Conservation (phyloP, 2,113 vertebrate genomes). For the Daboia siamensis region DNA sequence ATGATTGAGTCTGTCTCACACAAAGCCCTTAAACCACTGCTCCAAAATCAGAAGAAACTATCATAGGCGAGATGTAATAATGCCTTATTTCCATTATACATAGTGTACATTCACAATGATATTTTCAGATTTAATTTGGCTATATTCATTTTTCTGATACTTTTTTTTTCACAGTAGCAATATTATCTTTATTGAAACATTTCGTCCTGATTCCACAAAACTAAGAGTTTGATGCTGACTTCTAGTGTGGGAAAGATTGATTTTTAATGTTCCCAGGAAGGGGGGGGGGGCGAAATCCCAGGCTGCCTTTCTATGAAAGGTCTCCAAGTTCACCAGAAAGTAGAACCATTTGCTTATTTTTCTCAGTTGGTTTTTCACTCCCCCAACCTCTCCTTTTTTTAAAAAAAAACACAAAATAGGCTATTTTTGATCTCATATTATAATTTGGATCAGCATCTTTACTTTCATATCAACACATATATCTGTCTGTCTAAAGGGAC, state of each 20-base stretch:
- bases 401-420: background rate
- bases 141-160: background rate
- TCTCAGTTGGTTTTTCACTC: background rate
- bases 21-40: too few relatives aligned
- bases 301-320: background rate
- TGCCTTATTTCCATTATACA: background rate
- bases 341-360: background rate
- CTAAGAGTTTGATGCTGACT: background rate
- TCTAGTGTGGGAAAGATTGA: constrained; percentile 20
- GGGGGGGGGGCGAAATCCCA: background rate
- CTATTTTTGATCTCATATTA: background rate
- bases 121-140: background rate
- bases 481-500: background rate
- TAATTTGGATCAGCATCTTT: constrained; percentile 8
- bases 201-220: fast-evolving
- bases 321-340: background rate
- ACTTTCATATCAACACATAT: constrained; percentile 34
- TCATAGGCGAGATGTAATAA: background rate
- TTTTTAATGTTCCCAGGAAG: background rate
- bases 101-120: background rate
- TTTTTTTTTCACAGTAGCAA: background rate
- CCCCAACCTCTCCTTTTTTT: background rate
- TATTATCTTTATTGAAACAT: background rate
- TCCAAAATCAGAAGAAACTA: background rate
- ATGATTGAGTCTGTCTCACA: background rate